Conservation (phyloP, 2,888 invertebrate species). For the Drosophila eohydei region DNA sequence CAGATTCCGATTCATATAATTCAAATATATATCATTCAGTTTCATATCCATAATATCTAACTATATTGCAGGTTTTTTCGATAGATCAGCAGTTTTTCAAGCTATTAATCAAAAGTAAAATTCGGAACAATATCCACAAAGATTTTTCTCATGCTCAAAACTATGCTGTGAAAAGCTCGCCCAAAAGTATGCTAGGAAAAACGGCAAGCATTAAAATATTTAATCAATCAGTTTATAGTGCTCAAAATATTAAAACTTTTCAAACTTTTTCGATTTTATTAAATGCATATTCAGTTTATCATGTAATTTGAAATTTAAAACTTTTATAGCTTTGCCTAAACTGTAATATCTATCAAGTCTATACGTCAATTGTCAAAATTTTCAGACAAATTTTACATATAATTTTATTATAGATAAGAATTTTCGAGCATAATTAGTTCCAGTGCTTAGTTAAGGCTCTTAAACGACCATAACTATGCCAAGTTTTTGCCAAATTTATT, state of each 20-base stretch:
- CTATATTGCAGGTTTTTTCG: neutral
- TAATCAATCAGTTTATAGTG: neutral
- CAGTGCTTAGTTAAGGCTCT: too few species aligned
- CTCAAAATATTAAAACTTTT: neutral
- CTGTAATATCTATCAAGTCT: too few species aligned
- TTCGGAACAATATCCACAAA: neutral
- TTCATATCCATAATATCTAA: neutral
- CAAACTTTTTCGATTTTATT: neutral
- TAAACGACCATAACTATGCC: neutral
- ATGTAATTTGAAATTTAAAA: neutral
- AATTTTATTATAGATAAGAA: too few species aligned
- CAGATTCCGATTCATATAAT: too few species aligned
- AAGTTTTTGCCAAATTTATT: too few species aligned
- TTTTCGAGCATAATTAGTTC: too few species aligned
- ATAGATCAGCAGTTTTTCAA: rapidly evolving
- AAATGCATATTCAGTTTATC: neutral
- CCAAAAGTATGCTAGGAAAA: constrained; percentile 25
- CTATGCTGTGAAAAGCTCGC: constrained; percentile 11
- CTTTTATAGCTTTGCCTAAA: too few species aligned
- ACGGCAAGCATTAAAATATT: too few species aligned
- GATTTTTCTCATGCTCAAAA: constrained; percentile 7
- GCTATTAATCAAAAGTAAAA: neutral
- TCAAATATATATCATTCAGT: too few species aligned
- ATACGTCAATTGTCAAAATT: too few species aligned
- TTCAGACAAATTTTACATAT: too few species aligned